These are phyloP conservation scores for Callocephalon fimbriatum DNA, from an alignment of 2,113 vertebrate species.

Conservation along the genomic window DNA sequence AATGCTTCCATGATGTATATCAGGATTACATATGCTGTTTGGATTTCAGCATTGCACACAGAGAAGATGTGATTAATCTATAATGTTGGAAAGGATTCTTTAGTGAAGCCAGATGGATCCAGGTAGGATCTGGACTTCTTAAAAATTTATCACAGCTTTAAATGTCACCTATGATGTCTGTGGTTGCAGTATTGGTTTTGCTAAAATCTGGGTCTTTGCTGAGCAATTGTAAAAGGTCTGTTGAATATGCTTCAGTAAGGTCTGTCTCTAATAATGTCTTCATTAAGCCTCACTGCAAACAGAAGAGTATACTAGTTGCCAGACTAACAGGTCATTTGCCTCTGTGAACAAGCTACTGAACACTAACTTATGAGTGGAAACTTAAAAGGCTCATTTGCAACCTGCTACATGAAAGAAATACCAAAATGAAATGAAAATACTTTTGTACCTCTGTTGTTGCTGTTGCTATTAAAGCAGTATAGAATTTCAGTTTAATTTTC, in stretches of 20 bases:
- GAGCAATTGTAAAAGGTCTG: neutral
- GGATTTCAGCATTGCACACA: neutral
- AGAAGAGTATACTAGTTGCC: constrained; percentile 26
- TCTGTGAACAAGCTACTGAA: constrained; percentile 14
- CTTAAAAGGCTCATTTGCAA: constrained; percentile 24
- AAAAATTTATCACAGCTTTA: neutral
- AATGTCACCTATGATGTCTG: neutral
- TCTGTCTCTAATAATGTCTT: constrained; percentile 50
- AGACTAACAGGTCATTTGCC: constrained; percentile 10
- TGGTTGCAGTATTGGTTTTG: neutral
- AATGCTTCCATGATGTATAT: neutral
- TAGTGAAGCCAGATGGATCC: neutral
- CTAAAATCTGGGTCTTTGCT: neutral
- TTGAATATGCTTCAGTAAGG: neutral
- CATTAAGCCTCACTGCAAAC: constrained; percentile 32
- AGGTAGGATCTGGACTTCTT: neutral
- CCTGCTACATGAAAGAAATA: constrained; percentile 25
- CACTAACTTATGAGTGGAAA: neutral
- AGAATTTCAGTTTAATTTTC: neutral
- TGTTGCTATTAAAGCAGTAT: neutral
- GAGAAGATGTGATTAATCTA: neutral
- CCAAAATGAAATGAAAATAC: neutral
- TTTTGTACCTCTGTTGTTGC: neutral
- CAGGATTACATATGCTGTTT: neutral
- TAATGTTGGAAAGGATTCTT: neutral